Evolutionary conservation across 2,797 vertebrate species (phyloP), one percentile per base, ranked within the genome.

Genomic region (Esox lucius): DNA sequence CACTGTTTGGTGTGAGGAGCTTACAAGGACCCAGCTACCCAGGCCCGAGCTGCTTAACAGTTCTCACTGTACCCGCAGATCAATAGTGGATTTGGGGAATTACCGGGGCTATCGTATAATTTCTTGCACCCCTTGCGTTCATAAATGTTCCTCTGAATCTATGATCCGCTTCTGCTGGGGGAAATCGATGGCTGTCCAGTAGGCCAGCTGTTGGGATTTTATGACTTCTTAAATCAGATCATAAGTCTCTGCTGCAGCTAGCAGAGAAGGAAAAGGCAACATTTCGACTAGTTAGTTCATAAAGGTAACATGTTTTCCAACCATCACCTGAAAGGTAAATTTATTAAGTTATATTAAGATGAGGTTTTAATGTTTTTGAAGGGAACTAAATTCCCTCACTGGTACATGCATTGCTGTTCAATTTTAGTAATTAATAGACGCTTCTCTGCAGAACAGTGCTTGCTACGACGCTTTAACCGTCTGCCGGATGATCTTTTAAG

Each of bases 161-260:
- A 13, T 88, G 85, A 92, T 91, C 86, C 84, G 83, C 74, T 85
- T 87, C 84, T 79, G 86, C 82, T 77, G 85, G 81, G 84, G 69
- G 77, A 46, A 89, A 91, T 92, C 90, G 76, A 92, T 92, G 86
- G 75, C 66, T 15, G 48, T 87, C 80, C 86, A 73, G 86, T 79
- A 76, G 84, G 75, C 85, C 89, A 90, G 85, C 85, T 88, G 87
- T 89, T 90, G 75, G 78, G 75, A 81, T 88, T 91, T 90, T 91
- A 91, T 91, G 90, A 89, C 89, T 87, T 86, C 86, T 87, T 85
- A 87, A 90, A 91, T 91, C 90, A 86, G 85, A 72, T 74, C 31
- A 39, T 6, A 49, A 74, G 67, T 85, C 84, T 59, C 53, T 59
- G 53, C 53, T 33, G 65, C 65, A 71, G 78, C 76, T 80, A 81